phyloP scores from a whole-genome alignment of 2,888 invertebrate species.

The Orthosia gracilis region DNA sequence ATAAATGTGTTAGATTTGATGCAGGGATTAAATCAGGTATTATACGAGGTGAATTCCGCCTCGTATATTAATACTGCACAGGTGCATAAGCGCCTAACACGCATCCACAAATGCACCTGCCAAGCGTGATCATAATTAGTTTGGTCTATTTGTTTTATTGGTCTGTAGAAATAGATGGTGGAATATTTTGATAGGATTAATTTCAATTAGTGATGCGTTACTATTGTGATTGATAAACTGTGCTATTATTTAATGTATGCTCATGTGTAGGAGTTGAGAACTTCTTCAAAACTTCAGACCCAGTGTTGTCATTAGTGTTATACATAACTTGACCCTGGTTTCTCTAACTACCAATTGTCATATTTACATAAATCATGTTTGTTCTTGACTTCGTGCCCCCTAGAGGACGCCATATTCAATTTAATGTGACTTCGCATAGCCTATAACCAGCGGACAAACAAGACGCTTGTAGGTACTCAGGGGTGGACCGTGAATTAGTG shows the following conservation, averaged over 20 bases:
- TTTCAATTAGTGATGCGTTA: no score
- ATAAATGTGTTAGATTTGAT: conserved; percentile 10
- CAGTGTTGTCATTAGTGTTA: not conserved
- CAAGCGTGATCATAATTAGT: conserved; percentile 52
- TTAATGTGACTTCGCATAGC: no score
- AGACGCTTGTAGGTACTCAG: no score
- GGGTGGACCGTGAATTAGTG: no score
- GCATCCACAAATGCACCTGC: conserved; percentile 69
- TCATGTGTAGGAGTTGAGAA: no score
- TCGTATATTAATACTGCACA: conserved; percentile 34
- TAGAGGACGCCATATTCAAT: no score
- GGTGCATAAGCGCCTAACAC: conserved; percentile 39
- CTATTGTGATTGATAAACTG: no score
- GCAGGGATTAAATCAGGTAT: conserved; percentile 35
- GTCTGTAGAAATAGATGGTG: conserved; percentile 1
- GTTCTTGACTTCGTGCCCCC: no score
- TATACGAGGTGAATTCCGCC: not conserved
- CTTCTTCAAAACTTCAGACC: not conserved
- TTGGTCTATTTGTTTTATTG: conserved; percentile 25
- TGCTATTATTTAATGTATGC: no score
- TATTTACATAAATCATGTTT: no score
- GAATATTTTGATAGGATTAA: conserved; percentile 8
- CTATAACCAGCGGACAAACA: no score
- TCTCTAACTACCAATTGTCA: not conserved
- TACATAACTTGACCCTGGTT: not conserved